Percentiles rank a stretch among this genome's conserved stretches.
These are phyloP conservation scores for Saguinus imperator DNA, from an alignment of 2,113 vertebrate species.

Conservation along the genomic window DNA sequence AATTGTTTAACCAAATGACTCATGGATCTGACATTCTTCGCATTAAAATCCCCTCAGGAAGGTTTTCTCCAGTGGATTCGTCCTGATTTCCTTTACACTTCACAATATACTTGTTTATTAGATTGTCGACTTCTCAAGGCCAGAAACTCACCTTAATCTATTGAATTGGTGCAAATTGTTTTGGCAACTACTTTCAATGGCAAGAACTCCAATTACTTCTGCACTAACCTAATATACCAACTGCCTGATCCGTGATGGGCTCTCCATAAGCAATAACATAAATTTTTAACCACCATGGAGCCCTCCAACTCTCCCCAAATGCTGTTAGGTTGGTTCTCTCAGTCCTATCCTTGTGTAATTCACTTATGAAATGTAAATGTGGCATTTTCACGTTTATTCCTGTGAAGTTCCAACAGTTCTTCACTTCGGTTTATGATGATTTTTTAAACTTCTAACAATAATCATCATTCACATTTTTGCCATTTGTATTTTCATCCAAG, in stretches of 20 bases:
- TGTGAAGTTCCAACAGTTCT: neutral
- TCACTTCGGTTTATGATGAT: neutral
- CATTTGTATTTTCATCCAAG: neutral
- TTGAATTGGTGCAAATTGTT: too few species aligned
- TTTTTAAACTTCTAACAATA: neutral
- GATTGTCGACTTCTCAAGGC: neutral
- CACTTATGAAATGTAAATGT: neutral
- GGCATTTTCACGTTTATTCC: neutral
- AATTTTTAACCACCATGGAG: neutral
- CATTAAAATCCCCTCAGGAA: neutral
- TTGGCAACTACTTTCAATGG: too few species aligned
- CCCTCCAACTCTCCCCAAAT: neutral
- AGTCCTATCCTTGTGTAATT: neutral
- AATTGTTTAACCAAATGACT: neutral
- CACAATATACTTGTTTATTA: neutral
- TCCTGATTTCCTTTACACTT: neutral
- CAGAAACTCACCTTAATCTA: neutral
- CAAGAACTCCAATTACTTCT: too few species aligned
- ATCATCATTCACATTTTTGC: neutral
- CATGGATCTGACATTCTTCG: neutral
- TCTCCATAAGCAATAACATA: neutral
- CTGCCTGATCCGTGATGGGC: neutral
- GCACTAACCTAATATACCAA: neutral
- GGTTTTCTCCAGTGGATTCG: neutral
- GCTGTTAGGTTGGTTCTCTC: neutral